phyloP scores from a whole-genome alignment of 2,113 vertebrate species.

The Tragelaphus buxtoni region DNA sequence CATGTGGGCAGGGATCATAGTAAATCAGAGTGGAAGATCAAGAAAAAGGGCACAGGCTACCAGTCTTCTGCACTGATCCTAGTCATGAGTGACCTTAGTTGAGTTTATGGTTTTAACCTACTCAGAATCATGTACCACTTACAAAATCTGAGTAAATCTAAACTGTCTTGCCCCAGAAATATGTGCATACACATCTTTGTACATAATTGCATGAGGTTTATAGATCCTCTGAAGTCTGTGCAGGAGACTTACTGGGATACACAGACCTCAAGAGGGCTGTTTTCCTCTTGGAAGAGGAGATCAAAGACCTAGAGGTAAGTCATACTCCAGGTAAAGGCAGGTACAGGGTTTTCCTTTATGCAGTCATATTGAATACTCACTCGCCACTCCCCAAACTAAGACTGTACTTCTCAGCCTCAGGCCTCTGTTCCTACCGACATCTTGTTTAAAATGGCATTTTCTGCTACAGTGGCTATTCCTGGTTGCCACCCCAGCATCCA shows the following conservation, averaged over 20 bases:
- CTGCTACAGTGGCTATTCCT: not conserved
- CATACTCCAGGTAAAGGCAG: not conserved
- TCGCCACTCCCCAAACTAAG: not conserved
- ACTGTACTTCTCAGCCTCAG: not conserved
- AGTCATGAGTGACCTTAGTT: not conserved
- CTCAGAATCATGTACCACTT: not conserved
- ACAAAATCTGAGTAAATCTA: not conserved
- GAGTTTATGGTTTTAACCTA: not conserved
- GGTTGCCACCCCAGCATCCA: no score
- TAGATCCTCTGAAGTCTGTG: not conserved
- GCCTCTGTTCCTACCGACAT: not conserved
- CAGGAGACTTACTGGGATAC: not conserved
- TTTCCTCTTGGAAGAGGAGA: not conserved
- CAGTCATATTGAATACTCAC: not conserved
- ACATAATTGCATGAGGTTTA: not conserved
- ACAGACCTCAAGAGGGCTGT: not conserved
- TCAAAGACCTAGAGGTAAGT: not conserved
- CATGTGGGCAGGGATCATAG: not conserved
- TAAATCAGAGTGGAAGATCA: not conserved
- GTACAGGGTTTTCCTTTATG: not conserved
- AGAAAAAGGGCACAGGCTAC: not conserved
- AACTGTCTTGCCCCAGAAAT: not conserved
- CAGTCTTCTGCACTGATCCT: not conserved
- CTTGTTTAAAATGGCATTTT: not conserved
- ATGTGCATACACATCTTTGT: not conserved